Base-by-base conservation (phyloP, 2,797 vertebrate species). In the Merluccius polli region DNA sequence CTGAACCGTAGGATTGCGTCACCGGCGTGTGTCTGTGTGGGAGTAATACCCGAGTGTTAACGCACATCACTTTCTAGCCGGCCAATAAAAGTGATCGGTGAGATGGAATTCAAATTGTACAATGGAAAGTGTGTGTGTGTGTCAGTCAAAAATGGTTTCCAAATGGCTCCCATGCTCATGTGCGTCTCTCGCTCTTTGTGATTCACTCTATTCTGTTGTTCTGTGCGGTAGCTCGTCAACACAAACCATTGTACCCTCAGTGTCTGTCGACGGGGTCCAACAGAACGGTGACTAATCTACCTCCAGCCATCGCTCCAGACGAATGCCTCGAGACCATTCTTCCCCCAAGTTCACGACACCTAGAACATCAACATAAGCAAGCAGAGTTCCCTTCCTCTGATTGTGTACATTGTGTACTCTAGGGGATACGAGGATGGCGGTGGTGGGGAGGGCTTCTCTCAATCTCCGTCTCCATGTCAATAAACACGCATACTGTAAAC, bases 391-490 rank as follows among this genome's bases (percentile, higher is more conserved):
- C 8, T 67, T 82, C 38, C 77, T 78, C 78, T 77, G 80, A 71
- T 78, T 84, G 71, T 80, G 84, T 76, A 78, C 48, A 75, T 87
- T 76, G 76, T 72, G 44, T 33, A 0, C 71, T 63, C 52, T 75
- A 27, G 21, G 73, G 30, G 78, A 13, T 74, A 76, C 76, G 31
- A 70, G 6, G 73, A 77, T 63, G 74, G 13, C 8, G 31, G 35
- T 30, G 71, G 11, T 31, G n/a, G n/a, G 15, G 75, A 67, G 38
- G 31, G 9, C 73, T 75, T 84, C 79, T 85, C 29, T 68, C 72
- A 85, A 85, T 86, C 79, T 86, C 74, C 83, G 41, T 83, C 52
- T 65, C 63, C 73, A 78, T 85, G 83, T 81, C 81, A 81, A 87
- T 83, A 83, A 85, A 84, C 75, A 71, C 73, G 77, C 68, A 76